Base-by-base conservation (phyloP, 2,888 invertebrate species). In the Keiferia lycopersicella region DNA sequence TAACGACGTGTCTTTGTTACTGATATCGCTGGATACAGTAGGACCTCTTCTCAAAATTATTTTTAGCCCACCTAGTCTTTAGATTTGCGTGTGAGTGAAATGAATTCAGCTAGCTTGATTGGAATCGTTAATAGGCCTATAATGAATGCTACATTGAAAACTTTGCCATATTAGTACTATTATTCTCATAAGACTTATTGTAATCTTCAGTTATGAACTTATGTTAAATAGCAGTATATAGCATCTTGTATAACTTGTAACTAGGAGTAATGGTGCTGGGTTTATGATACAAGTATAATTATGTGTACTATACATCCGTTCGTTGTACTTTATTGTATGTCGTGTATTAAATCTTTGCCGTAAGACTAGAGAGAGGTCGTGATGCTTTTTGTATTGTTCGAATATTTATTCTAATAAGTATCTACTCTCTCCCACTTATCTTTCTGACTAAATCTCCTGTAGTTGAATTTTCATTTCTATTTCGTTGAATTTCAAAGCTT, bases 151-250 rank as follows among this genome's bases (percentile, higher is more conserved):
- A 90, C 90, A 91, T 89, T 89, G 91, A 91, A 91, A 91, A 91
- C 91, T 91, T 90, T 91, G 91, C 91, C 91, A 91, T 91, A 91
- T 91, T 91, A 91, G 90, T 88, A 78, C 83, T 86, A 78, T 82
- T 86, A 86, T 84, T 87, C 86, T 88, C 83, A 73, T 89, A 88
- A 90, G 89, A 85, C 84, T 88, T 81, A 84, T 80, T 85, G 77
- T 88, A 84, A 86, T 83, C 82, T 83, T 87, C 84, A 81, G 76
- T 83, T 81, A 81, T 83, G 77, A 71, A 34, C 34, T 22, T 56
- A 56, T 56, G n/a, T 69, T 83, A 73, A 79, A 82, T 84, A 84
- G 81, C 77, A 80, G 76, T 83, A 81, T 83, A 81, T 81, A 83
- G 83, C 84, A 84, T 85, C 84, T 84, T 86, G 83, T 87, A 83